A percentile compares a stretch with the other conserved stretches of the same genome.
These are phyloP conservation scores for Torymus aiolomorphi DNA, from an alignment of 2,888 invertebrate species.

Conservation along the genomic window DNA sequence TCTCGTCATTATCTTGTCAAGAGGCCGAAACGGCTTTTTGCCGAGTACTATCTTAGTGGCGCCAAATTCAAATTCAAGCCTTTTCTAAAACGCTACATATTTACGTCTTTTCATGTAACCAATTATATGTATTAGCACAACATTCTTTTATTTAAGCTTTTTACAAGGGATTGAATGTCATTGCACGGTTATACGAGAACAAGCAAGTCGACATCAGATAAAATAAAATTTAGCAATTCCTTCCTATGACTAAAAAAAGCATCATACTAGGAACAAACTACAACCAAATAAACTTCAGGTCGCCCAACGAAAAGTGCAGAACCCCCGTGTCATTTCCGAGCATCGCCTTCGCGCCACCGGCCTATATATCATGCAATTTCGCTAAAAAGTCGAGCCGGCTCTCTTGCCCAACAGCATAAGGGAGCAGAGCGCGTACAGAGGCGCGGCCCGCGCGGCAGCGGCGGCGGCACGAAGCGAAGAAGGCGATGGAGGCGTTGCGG, in stretches of 20 bases:
- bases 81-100: not conserved
- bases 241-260: no score
- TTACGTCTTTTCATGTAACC: no score
- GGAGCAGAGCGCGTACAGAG: not conserved
- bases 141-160: no score
- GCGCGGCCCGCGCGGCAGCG: not conserved
- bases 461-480: not conserved
- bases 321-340: no score
- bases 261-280: no score
- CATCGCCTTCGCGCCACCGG: no score
- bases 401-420: slow-evolving; percentile 4
- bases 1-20: slow-evolving; percentile 54
- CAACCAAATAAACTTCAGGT: no score
- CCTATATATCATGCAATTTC: not conserved
- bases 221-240: no score
- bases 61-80: slow-evolving; percentile 1
- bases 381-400: not conserved
- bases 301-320: not conserved
- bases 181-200: no score
- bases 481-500: slow-evolving; percentile 58
- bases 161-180: no score
- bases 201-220: no score
- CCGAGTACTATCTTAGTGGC: slow-evolving; percentile 1
- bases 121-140: no score
- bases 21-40: slow-evolving; percentile 32